phyloP scores from a whole-genome alignment of 2,888 invertebrate species.

The Philhelius pedissequus region DNA sequence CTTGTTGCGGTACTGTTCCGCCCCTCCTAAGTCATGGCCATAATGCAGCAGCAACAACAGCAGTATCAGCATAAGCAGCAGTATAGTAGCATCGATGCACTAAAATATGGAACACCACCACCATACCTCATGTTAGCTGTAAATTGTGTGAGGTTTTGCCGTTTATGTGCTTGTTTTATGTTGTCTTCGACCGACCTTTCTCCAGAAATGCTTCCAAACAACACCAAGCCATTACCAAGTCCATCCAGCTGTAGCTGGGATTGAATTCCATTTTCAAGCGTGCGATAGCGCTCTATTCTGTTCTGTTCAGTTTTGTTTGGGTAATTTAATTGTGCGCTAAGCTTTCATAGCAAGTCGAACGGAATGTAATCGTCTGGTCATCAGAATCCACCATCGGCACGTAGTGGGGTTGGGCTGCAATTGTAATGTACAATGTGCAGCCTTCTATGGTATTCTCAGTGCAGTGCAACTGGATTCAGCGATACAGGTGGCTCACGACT shows the following conservation, averaged over 20 bases:
- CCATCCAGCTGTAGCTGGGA: slow-evolving; percentile 35
- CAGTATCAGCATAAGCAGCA: not conserved
- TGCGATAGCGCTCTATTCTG: slow-evolving; percentile 2
- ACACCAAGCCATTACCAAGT: slow-evolving; percentile 34
- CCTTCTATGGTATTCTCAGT: slow-evolving; percentile 50
- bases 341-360: slow-evolving; percentile 53
- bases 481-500: slow-evolving; percentile 65
- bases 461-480: slow-evolving; percentile 35
- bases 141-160: slow-evolving; percentile 39
- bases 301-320: slow-evolving; percentile 28
- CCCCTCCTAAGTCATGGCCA: slow-evolving; percentile 62
- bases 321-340: slow-evolving; percentile 64
- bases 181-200: slow-evolving; percentile 56
- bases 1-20: slow-evolving; percentile 61
- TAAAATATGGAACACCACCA: slow-evolving; percentile 63
- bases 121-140: slow-evolving; percentile 37
- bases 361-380: slow-evolving; percentile 67
- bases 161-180: slow-evolving; percentile 45
- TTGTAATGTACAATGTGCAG: slow-evolving; percentile 1
- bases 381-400: slow-evolving; percentile 57
- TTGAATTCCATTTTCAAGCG: slow-evolving; percentile 42
- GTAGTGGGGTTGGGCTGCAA: slow-evolving; percentile 58
- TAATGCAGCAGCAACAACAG: not conserved
- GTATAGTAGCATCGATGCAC: slow-evolving; percentile 41
- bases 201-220: slow-evolving; percentile 19